Base-by-base conservation (phyloP, 2,797 vertebrate species). In the Diceros bicornis region DNA sequence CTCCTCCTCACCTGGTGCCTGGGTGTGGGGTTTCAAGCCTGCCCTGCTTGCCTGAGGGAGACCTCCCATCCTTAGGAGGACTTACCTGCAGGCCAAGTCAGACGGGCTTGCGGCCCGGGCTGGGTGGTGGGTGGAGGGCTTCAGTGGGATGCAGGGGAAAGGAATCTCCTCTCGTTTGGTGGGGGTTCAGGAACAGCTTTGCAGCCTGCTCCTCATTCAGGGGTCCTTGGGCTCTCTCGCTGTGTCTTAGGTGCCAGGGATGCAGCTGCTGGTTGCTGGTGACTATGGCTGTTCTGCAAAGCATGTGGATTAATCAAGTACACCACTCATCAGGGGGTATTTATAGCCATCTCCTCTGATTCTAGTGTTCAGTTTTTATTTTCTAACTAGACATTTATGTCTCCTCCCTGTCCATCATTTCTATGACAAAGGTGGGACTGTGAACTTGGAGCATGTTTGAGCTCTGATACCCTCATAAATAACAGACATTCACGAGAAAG, bases 321-420 rank as follows among this genome's bases (percentile, higher is more conserved):
- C 4, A 37, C 32, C 47, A 32, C 29, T 79, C 59, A 69, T 34
- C 37, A 7, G 41, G 29, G 37, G 23, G n/a, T 55, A 59, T 82
- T 96, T 27, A 32, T 10, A 41, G 47, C 23, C 32, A 21, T n/a
- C 72, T 84, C 20, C 41, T 10, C 20, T 8, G 29, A 79, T 47
- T 93, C 77, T 55, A 44, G 75, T 62, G 64, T 75, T 62, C 68
- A 23, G 8, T 44, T 91, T 83, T 93, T 92, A 82, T 96, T 97
- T 93, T 69, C 71, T 89, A 66, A 89, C 74, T 50, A 79, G 88
- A 47, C 21, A 32, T 69, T 64, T 85, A 37, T 59, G n/a, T 6
- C 14, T 41, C n/a, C 50, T 68, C 37, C 23, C 10, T 87, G n/a
- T 68, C 41, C 2, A 1, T 71, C 77, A 41, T 97, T 78, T 84